Percentiles rank a stretch among this genome's conserved stretches.
Conservation (phyloP, 2,797 vertebrate species). For the Heteromormyrus szaboi region DNA sequence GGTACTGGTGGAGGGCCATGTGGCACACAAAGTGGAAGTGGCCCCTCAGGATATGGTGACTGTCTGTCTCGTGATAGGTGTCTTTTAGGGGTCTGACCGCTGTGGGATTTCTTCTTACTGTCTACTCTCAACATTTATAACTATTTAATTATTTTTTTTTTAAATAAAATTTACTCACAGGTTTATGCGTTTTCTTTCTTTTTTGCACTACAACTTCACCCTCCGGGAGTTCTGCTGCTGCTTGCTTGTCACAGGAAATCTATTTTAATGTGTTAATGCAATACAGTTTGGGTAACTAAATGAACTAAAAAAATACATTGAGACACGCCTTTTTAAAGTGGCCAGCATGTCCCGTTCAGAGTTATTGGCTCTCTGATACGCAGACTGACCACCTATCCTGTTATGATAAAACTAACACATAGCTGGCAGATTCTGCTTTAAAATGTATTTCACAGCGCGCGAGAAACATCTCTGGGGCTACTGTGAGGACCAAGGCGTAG, state of each 20-base stretch:
- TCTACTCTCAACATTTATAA: neutral
- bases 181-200: neutral
- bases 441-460: neutral
- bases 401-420: neutral
- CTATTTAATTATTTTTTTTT: neutral
- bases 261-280: neutral
- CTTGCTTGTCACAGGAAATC: neutral
- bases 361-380: neutral
- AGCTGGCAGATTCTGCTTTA: neutral
- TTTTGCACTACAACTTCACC: neutral
- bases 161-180: neutral
- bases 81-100: neutral
- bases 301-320: neutral
- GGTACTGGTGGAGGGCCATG: neutral
- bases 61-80: neutral
- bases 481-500: neutral
- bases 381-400: neutral
- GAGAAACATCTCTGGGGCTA: neutral
- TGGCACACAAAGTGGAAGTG: neutral
- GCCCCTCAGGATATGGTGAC: neutral
- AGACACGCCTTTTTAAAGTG: neutral
- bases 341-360: neutral
- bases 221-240: neutral
- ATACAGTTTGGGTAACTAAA: neutral
- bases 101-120: neutral